Conservation (phyloP, 2,797 vertebrate genomes). For the Ctenopoma multispine region DNA sequence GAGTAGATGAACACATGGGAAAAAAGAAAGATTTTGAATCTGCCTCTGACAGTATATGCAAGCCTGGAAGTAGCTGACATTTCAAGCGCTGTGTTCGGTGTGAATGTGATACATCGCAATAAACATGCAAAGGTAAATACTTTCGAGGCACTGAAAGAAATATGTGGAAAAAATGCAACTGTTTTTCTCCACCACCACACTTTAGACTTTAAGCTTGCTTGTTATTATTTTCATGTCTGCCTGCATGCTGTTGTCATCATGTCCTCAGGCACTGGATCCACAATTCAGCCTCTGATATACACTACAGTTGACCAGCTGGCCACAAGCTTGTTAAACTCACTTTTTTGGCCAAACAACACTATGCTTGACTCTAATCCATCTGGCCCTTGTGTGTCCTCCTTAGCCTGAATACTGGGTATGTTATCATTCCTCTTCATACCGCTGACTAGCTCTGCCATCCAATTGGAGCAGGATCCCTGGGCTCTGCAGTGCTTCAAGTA, state of each 20-base stretch:
- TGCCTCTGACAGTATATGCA: background rate
- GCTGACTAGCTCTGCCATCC: slow-evolving; percentile 47
- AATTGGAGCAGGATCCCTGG: slow-evolving; percentile 47
- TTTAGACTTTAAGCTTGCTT: slow-evolving; percentile 3
- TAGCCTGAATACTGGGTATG: slow-evolving; percentile 61
- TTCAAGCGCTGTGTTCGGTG: slow-evolving; percentile 30
- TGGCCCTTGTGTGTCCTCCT: slow-evolving; percentile 52
- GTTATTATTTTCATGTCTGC: slow-evolving; percentile 44
- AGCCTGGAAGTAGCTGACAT: slow-evolving; percentile 32
- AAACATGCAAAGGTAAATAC: slow-evolving; percentile 50
- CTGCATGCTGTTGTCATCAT: slow-evolving; percentile 35
- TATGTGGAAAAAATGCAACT: slow-evolving; percentile 16
- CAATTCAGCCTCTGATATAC: slow-evolving; percentile 33
- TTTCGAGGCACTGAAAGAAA: slow-evolving; percentile 19
- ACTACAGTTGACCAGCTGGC: slow-evolving; percentile 57
- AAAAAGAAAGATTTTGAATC: slow-evolving; percentile 29
- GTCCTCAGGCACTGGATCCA: slow-evolving; percentile 36
- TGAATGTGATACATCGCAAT: slow-evolving; percentile 33
- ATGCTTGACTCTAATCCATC: slow-evolving; percentile 60
- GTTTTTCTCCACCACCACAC: slow-evolving; percentile 22
- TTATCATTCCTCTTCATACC: slow-evolving; percentile 69
- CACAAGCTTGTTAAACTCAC: slow-evolving; percentile 52
- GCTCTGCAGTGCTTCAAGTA: slow-evolving; percentile 52
- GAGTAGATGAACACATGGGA: slow-evolving; percentile 30
- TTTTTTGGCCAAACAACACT: slow-evolving; percentile 60